Percentiles rank a stretch among this genome's conserved stretches.
Evolutionary conservation across 2,113 vertebrate genomes (phyloP).

Genomic region (Gallinago undulata): DNA sequence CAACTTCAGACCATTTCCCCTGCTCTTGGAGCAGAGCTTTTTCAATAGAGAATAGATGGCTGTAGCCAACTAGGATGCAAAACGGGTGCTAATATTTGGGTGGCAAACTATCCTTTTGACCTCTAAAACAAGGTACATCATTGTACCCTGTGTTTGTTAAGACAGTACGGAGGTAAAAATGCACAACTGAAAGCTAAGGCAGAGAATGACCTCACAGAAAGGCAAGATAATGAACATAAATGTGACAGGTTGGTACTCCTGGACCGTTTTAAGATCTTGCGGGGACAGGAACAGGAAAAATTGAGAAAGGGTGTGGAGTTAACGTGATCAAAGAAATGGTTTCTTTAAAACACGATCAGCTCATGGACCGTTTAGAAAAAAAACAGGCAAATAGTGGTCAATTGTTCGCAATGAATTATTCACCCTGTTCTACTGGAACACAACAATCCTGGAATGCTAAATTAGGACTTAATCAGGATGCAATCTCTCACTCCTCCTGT

Average conservation of each 20-base stretch:
- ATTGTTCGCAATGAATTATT: slow-evolving; percentile 49
- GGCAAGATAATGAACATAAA: background rate
- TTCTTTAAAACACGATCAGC: background rate
- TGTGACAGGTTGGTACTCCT: accelerated
- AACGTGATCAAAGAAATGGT: background rate
- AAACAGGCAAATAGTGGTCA: slow-evolving; percentile 46
- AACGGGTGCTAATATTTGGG: background rate
- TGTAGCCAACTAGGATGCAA: background rate
- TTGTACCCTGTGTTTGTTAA: background rate
- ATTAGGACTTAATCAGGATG: slow-evolving; percentile 45
- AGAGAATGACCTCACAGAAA: background rate
- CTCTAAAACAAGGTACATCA: background rate
- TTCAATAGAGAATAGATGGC: background rate
- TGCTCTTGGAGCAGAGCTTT: background rate
- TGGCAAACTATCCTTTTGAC: background rate
- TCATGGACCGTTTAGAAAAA: background rate
- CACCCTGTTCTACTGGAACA: slow-evolving; percentile 20
- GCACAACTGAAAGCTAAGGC: background rate
- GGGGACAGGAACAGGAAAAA: background rate
- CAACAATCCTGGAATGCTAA: slow-evolving; percentile 47
- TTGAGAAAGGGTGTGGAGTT: accelerated
- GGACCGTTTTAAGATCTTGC: background rate
- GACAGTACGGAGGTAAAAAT: background rate
- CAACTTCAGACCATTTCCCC: too few species aligned
- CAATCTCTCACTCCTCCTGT: background rate